Conservation (phyloP, 23 tunicate species). For the Trididemnum clinides region DNA sequence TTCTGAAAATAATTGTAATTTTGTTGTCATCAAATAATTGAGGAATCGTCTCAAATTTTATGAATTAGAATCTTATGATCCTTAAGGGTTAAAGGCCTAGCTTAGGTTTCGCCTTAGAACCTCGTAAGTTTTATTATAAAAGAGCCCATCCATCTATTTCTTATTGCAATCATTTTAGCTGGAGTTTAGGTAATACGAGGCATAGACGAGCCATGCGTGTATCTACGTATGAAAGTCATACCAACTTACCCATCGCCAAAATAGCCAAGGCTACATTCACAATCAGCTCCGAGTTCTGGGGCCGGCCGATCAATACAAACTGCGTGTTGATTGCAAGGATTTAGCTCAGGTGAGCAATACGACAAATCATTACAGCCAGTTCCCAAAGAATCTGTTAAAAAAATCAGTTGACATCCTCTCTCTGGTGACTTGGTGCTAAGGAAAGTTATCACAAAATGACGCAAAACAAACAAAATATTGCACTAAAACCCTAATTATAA, state of each 20-base stretch:
- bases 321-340: slow-evolving; percentile 1
- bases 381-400: background rate
- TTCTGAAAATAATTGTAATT: no score
- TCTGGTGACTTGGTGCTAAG: no score
- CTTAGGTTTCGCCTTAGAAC: background rate
- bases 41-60: no score
- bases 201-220: background rate
- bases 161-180: background rate
- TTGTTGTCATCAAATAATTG: no score
- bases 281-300: background rate
- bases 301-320: slow-evolving; percentile 4
- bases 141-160: background rate
- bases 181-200: no score
- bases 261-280: background rate
- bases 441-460: no score
- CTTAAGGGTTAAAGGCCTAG: no score
- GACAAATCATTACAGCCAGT: slow-evolving; percentile 9
- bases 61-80: no score
- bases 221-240: background rate
- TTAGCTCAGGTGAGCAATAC: background rate
- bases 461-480: no score
- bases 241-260: slow-evolving; percentile 29
- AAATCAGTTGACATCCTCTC: background rate
- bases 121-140: background rate
- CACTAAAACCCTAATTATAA: no score